Conservation (phyloP, 2,113 vertebrate species). For the Cathartes aura region DNA sequence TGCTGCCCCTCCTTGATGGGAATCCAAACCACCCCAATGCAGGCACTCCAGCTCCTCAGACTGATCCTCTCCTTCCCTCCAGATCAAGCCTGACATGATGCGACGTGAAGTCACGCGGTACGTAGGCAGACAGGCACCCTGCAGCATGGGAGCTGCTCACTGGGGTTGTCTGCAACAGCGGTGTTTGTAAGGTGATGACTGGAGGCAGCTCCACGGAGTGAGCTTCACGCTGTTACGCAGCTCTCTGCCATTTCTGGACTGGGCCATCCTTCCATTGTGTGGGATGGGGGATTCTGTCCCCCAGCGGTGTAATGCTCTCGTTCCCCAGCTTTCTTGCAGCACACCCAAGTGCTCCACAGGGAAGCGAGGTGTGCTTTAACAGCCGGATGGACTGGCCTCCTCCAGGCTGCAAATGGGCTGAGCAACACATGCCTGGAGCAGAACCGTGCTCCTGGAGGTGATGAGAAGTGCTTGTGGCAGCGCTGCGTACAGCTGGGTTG, state of each 20-base stretch:
- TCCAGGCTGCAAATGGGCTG: background rate
- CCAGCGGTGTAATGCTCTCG: background rate
- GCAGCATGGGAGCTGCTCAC: background rate
- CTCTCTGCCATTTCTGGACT: background rate
- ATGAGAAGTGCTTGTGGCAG: accelerated
- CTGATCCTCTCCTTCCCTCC: background rate
- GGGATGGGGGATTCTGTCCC: background rate
- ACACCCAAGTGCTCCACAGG: accelerated
- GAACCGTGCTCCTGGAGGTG: background rate
- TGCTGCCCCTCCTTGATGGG: background rate
- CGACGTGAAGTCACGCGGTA: accelerated
- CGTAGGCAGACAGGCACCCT: background rate
- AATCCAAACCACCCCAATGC: background rate
- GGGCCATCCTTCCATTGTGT: background rate
- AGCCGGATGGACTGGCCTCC: background rate
- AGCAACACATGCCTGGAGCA: background rate
- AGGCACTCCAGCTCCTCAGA: background rate
- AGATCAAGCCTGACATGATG: accelerated
- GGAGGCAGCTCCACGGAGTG: background rate
- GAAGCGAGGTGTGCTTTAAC: background rate
- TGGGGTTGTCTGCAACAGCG: accelerated
- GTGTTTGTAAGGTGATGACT: background rate
- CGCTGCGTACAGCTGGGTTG: accelerated
- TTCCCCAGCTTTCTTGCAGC: background rate
- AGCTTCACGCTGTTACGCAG: background rate